Base-by-base conservation (phyloP, 37 sponge, comb jelly and placozoan species). In the Cladorhizidae sp. region DNA sequence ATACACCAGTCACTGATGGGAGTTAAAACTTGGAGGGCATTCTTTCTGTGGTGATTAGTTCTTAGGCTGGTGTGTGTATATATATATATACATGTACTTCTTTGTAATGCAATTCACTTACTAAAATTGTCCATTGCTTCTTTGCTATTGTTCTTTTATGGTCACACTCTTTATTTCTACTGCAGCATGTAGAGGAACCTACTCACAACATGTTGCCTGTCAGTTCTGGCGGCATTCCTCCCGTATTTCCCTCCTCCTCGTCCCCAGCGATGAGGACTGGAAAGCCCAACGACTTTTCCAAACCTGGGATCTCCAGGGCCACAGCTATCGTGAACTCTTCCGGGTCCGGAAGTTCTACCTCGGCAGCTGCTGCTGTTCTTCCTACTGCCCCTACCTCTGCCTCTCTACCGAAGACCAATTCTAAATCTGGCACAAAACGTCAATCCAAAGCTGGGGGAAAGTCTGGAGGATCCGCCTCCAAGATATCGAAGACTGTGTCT, bases 401-500 rank as follows among this genome's bases (percentile, higher is more conserved):
- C 49, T 12, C 49, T 12, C 49, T 12, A 9, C 22, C 21, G 22
- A 77, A 77, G 50, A 23, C 11, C 29, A 20, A 33, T 29, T 14
- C 70, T 22, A 69, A 70, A 8, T 11, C 36, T 9, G 70, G 70
- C 11, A 39, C 45, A 1, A 81, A 81, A 61, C 52, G 82, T 21
- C 82, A 81, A 33, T 6, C 61, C 25, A 81, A 81, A 26, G 36
- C 37, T 0, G 56, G 28, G 7, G 56, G 57, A n/a, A 7, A 23
- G 50, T 42, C 62, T 3, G 43, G 51, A 18, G 37, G 29, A 25
- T 17, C 17, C 5, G 45, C 69, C 1, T 55, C 57, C 21, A 84
- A 75, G 70, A 76, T 84, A 23, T 28, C 76, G 5, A 84, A 84
- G 49, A 74, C 84, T 57, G 76, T 84, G 18, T 67, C 70, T 41